Evolutionary conservation across 2,888 invertebrate species (phyloP).

Genomic region (Cosmia trapezina): DNA sequence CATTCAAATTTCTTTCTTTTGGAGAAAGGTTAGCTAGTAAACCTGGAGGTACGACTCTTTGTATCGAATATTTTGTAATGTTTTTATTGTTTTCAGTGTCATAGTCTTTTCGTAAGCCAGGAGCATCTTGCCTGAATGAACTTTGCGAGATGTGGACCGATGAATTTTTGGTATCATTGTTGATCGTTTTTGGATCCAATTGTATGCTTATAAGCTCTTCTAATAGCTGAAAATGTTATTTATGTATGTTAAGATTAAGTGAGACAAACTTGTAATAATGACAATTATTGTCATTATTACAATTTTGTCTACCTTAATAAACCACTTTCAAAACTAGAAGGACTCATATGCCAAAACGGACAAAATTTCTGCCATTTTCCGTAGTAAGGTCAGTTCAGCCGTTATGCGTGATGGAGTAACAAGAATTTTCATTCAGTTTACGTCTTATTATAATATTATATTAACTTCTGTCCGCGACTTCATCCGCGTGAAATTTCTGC

Average conservation of each 20-base stretch:
- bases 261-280: too few species aligned
- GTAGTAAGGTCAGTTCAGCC: not conserved
- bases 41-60: slow-evolving; percentile 31
- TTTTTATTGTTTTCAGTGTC: not conserved
- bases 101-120: not conserved
- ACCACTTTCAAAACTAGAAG: not conserved
- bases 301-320: not conserved
- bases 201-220: too few species aligned
- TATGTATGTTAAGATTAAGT: too few species aligned
- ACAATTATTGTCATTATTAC: not conserved
- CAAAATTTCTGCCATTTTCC: not conserved
- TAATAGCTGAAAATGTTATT: not conserved
- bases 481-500: not conserved
- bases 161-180: not conserved
- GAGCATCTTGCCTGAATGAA: not conserved
- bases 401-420: not conserved
- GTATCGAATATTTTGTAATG: not conserved
- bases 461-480: not conserved
- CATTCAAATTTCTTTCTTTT: not conserved
- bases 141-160: not conserved
- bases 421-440: too few species aligned
- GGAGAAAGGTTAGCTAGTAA: not conserved
- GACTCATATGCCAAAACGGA: not conserved
- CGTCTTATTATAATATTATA: too few species aligned
- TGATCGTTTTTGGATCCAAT: too few species aligned